phyloP scores from a whole-genome alignment of 1,140 invertebrate genomes.

The Mya arenaria region DNA sequence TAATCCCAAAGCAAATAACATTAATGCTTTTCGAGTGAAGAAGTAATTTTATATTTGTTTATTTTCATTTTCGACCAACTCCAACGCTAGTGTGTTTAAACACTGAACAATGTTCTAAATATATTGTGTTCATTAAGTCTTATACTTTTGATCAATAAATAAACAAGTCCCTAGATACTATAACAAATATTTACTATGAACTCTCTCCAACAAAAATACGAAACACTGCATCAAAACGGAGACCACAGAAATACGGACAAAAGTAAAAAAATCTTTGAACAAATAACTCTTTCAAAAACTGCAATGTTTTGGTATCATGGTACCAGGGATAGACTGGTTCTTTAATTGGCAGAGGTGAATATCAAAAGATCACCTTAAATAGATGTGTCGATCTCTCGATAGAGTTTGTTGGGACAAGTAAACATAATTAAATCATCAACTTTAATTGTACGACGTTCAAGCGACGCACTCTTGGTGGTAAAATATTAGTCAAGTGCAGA shows the following conservation, averaged over 20 bases:
- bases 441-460: not conserved
- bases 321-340: slow-evolving; percentile 1
- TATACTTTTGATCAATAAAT: slow-evolving; percentile 47
- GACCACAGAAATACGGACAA: slow-evolving; percentile 11
- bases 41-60: slow-evolving; percentile 49
- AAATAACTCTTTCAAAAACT: slow-evolving; percentile 13
- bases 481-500: too few species aligned
- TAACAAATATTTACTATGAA: slow-evolving; percentile 48
- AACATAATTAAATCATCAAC: slow-evolving; percentile 49
- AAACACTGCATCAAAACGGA: slow-evolving; percentile 38
- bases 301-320: slow-evolving; percentile 12
- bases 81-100: not conserved
- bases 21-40: not conserved
- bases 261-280: slow-evolving; percentile 16
- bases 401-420: slow-evolving; percentile 19
- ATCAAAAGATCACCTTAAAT: slow-evolving; percentile 31
- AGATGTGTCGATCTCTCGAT: slow-evolving; percentile 24
- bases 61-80: slow-evolving; percentile 45
- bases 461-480: too few species aligned
- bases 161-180: slow-evolving; percentile 41
- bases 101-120: slow-evolving; percentile 10
- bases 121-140: slow-evolving; percentile 37
- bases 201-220: slow-evolving; percentile 9
- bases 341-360: slow-evolving; percentile 50
- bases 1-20: slow-evolving; percentile 48